Conservation (phyloP, 1,140 invertebrate species). For the Drosophila suzukii region DNA sequence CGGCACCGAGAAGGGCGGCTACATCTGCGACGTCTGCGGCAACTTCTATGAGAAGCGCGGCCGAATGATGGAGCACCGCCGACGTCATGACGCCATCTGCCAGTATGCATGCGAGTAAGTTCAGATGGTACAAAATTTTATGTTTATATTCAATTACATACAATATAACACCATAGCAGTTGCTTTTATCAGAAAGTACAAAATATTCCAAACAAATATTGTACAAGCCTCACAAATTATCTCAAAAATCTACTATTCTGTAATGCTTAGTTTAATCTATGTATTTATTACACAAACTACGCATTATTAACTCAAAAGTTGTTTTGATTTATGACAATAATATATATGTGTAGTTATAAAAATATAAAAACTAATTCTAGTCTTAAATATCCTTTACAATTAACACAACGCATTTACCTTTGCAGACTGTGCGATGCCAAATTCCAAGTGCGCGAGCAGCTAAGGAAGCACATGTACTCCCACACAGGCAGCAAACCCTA, state of each 20-base stretch:
- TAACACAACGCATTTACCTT: not conserved
- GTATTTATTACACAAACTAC: no score
- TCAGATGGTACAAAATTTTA: not conserved
- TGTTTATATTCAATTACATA: not conserved
- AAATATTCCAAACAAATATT: no score
- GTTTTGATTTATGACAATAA: no score
- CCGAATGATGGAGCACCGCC: slow-evolving; percentile 77
- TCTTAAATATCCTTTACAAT: no score
- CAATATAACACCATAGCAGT: no score
- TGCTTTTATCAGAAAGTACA: not conserved
- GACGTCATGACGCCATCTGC: slow-evolving; percentile 65
- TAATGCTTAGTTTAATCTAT: no score
- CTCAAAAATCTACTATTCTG: no score
- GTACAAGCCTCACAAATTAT: no score
- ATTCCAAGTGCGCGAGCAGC: slow-evolving; percentile 72
- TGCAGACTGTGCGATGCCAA: slow-evolving; percentile 71
- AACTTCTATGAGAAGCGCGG: slow-evolving; percentile 78
- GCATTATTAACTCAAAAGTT: no score
- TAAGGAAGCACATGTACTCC: slow-evolving; percentile 80
- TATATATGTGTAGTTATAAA: no score
- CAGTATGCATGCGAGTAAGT: slow-evolving; percentile 81
- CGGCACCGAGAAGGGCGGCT: slow-evolving; percentile 55
- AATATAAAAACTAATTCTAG: no score
- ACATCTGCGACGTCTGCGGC: slow-evolving; percentile 78
- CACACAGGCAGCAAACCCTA: slow-evolving; percentile 78